A percentile compares a stretch with the other conserved stretches of the same genome.
These are phyloP conservation scores for Agriopis aurantiaria DNA, from an alignment of 2,888 invertebrate species.

Conservation along the genomic window DNA sequence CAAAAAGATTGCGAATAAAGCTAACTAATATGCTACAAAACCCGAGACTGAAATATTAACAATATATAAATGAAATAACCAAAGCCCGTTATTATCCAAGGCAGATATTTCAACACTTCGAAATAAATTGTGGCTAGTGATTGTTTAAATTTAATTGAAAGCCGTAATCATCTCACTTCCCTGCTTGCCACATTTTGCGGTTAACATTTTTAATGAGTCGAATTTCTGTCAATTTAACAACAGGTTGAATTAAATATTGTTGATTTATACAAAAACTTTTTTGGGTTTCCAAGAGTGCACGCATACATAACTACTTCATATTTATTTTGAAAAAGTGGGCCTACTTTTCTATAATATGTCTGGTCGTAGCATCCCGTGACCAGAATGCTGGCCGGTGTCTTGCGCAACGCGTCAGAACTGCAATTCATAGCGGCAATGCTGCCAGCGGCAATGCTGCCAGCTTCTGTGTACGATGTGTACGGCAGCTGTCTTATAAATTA, in stretches of 20 bases:
- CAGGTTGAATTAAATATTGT: not conserved
- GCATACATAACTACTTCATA: too few relatives aligned
- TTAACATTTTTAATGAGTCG: constrained; percentile 15
- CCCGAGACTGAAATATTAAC: not conserved
- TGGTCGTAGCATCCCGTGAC: too few relatives aligned
- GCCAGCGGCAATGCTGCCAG: too few relatives aligned
- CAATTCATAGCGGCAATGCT: too few relatives aligned
- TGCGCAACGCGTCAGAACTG: too few relatives aligned
- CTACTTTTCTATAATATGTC: too few relatives aligned
- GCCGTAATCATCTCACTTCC: constrained; percentile 6
- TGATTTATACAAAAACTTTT: not conserved
- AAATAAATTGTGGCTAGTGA: constrained; percentile 12
- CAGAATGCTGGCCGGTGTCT: too few relatives aligned
- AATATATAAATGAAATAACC: not conserved
- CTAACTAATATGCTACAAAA: not conserved
- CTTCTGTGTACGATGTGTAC: too few relatives aligned
- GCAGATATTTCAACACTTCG: constrained; percentile 8
- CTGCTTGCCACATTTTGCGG: constrained; percentile 22
- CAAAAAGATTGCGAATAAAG: not conserved
- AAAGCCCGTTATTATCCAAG: not conserved
- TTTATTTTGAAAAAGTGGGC: too few relatives aligned
- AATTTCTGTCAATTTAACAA: constrained; percentile 2
- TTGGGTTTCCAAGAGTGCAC: not conserved
- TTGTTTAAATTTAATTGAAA: constrained; percentile 16
- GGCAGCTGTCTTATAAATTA: too few relatives aligned